Evolutionary conservation across 2,888 invertebrate species (phyloP).

Genomic region (Yponomeuta sedellus): DNA sequence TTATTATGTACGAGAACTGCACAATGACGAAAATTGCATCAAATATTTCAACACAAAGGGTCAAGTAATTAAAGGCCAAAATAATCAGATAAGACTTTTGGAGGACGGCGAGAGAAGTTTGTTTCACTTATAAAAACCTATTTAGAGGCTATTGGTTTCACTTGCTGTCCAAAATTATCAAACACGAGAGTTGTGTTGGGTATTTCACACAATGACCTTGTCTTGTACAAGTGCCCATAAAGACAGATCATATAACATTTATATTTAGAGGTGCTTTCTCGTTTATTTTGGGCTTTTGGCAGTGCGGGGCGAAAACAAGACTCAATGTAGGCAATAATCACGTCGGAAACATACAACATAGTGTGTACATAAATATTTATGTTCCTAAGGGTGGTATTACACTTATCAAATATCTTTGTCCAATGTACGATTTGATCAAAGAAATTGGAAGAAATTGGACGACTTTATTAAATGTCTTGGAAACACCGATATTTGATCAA

Average conservation of each 20-base stretch:
- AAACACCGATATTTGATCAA: too few relatives aligned
- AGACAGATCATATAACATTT: conserved; percentile 27
- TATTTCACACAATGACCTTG: conserved; percentile 34
- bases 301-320: conserved; percentile 37
- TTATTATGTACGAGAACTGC: too few relatives aligned
- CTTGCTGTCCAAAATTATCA: too few relatives aligned
- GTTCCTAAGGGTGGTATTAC: too few relatives aligned
- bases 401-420: too few relatives aligned
- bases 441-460: too few relatives aligned
- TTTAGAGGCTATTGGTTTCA: too few relatives aligned
- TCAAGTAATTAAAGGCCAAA: not conserved
- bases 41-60: not conserved
- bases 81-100: not conserved
- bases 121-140: too few relatives aligned
- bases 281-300: conserved; percentile 35
- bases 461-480: too few relatives aligned
- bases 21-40: too few relatives aligned
- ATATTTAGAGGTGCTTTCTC: conserved; percentile 48
- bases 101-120: not conserved
- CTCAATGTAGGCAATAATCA: conserved; percentile 26
- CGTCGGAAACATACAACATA: not conserved
- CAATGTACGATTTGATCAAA: too few relatives aligned
- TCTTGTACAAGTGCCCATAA: conserved; percentile 27
- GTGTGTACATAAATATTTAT: not conserved
- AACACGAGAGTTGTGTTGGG: not conserved